phyloP scores from a whole-genome alignment of 2,888 invertebrate genomes.

The Eulithis prunata region DNA sequence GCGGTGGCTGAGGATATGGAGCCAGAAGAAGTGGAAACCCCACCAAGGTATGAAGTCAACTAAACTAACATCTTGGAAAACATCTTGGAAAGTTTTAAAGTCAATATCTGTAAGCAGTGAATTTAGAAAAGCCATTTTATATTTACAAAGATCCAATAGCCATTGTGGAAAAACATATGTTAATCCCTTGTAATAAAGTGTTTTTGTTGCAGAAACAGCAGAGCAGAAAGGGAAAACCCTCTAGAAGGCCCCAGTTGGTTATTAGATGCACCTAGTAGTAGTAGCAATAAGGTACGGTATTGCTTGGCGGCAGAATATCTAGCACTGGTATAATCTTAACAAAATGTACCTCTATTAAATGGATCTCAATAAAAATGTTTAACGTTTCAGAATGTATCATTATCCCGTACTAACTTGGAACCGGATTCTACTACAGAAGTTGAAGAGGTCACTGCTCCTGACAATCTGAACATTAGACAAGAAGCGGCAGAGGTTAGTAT shows the following conservation, averaged over 20 bases:
- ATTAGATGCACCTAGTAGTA: slow-evolving; percentile 51
- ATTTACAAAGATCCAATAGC: no score
- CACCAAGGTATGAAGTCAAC: slow-evolving; percentile 47
- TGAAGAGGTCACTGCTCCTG: slow-evolving; percentile 40
- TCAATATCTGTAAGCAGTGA: no score
- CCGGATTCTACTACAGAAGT: slow-evolving; percentile 68
- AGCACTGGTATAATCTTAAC: no score
- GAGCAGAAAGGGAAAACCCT: slow-evolving; percentile 66
- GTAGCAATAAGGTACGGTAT: slow-evolving; percentile 43
- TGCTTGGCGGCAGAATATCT: no score
- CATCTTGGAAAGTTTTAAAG: no score
- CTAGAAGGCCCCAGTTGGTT: slow-evolving; percentile 77
- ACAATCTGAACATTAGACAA: not conserved
- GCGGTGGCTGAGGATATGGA: slow-evolving; percentile 63
- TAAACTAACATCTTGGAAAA: no score
- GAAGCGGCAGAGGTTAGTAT: slow-evolving; percentile 15
- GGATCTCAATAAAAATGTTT: not conserved
- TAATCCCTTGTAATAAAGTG: not conserved
- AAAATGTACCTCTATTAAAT: no score
- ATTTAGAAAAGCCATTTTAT: no score
- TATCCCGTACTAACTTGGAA: slow-evolving; percentile 49
- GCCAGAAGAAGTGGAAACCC: slow-evolving; percentile 49
- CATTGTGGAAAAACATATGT: no score
- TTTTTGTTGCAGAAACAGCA: slow-evolving; percentile 44
- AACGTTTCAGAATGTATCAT: slow-evolving; percentile 40